These are phyloP conservation scores for Antidorcas marsupialis DNA, from an alignment of 2,113 vertebrate genomes.

Conservation along the genomic window DNA sequence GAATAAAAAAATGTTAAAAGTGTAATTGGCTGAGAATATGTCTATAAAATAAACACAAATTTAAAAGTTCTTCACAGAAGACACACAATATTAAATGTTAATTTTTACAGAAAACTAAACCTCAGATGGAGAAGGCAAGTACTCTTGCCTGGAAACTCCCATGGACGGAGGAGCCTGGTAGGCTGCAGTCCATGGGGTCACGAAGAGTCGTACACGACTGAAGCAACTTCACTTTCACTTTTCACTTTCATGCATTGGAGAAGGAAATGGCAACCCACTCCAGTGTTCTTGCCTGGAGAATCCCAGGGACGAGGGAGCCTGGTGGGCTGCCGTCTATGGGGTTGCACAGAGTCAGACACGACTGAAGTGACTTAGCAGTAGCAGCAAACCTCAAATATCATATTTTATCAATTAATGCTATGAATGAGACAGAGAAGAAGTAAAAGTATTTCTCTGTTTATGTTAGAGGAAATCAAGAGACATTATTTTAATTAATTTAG, in stretches of 20 bases:
- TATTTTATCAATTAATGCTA: neutral
- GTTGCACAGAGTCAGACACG: fast-evolving
- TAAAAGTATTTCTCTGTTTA: neutral
- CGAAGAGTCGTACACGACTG: too few relatives aligned
- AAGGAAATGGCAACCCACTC: too few relatives aligned
- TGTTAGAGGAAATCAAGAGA: neutral
- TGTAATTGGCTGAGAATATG: neutral
- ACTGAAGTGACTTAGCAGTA: too few relatives aligned
- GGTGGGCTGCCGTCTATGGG: too few relatives aligned
- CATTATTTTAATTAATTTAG: neutral
- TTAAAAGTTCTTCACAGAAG: neutral
- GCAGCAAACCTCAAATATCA: neutral
- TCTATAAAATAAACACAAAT: neutral
- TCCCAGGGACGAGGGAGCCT: too few relatives aligned
- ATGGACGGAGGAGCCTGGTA: too few relatives aligned
- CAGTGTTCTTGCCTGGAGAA: too few relatives aligned
- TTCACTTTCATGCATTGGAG: too few relatives aligned
- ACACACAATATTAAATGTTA: neutral
- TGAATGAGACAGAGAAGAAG: neutral
- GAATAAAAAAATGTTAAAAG: neutral
- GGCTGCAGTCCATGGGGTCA: too few relatives aligned
- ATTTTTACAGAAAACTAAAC: neutral
- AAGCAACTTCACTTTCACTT: too few relatives aligned
- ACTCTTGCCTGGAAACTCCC: too few relatives aligned
- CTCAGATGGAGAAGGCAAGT: neutral